Percentiles rank a stretch among this genome's conserved stretches.
These are phyloP conservation scores for Ophion ventricosus DNA, from an alignment of 2,888 invertebrate species.

Conservation along the genomic window DNA sequence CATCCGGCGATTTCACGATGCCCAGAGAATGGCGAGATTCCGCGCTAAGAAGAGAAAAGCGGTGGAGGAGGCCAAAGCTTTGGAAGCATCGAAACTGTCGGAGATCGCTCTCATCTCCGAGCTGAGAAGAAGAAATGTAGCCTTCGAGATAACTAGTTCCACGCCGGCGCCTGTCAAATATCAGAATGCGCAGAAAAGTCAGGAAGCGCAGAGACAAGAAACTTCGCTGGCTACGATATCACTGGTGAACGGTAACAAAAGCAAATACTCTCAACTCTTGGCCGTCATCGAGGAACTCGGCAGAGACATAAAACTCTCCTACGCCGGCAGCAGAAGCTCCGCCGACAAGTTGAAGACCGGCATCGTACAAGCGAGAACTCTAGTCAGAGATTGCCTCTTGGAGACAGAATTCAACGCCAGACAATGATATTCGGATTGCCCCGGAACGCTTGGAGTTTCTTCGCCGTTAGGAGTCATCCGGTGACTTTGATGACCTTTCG, in stretches of 20 bases:
- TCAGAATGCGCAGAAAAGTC: slow-evolving; percentile 9
- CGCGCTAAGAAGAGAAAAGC: slow-evolving; percentile 74
- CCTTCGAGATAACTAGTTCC: slow-evolving; percentile 65
- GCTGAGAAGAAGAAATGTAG: slow-evolving; percentile 67
- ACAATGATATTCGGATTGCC: slow-evolving; percentile 50
- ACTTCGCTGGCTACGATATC: slow-evolving; percentile 51
- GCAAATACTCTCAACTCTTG: slow-evolving; percentile 95
- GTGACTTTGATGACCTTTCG: too few relatives aligned
- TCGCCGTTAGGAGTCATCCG: too few relatives aligned
- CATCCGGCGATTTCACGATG: slow-evolving; percentile 75
- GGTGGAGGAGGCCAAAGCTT: slow-evolving; percentile 70
- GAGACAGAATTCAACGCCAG: slow-evolving; percentile 96
- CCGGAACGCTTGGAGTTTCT: too few relatives aligned
- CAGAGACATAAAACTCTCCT: slow-evolving; percentile 96
- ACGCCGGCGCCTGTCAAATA: slow-evolving; percentile 6
- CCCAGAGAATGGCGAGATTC: slow-evolving; percentile 77
- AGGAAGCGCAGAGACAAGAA: slow-evolving; percentile 27
- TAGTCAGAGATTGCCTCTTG: slow-evolving; percentile 96
- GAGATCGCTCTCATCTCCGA: slow-evolving; percentile 68
- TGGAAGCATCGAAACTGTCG: slow-evolving; percentile 67
- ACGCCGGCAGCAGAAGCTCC: slow-evolving; percentile 96
- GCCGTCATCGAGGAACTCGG: slow-evolving; percentile 98
- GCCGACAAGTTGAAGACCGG: slow-evolving; percentile 96
- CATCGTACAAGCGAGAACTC: slow-evolving; percentile 96
- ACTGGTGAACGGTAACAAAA: slow-evolving; percentile 85